phyloP scores from a whole-genome alignment of 2,113 vertebrate species.

The Pteruthius melanotis region DNA sequence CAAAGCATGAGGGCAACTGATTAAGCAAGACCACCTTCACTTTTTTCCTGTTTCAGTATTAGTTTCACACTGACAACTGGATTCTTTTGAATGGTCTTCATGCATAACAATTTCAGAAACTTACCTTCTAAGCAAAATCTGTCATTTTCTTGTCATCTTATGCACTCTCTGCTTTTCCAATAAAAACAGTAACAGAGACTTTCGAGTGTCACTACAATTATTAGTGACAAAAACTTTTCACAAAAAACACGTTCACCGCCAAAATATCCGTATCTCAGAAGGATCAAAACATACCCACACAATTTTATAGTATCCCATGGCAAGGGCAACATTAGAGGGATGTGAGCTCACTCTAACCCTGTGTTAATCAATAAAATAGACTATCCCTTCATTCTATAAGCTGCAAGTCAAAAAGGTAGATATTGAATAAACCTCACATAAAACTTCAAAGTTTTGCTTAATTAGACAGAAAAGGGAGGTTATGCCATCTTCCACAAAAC shows the following conservation, averaged over 20 bases:
- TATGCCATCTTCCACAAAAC: neutral
- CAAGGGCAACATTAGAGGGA: neutral
- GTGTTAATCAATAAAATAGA: neutral
- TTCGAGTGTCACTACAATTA: neutral
- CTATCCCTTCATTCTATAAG: neutral
- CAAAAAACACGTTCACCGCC: neutral
- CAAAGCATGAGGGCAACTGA: neutral
- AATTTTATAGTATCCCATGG: neutral
- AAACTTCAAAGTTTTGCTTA: neutral
- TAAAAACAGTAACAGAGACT: neutral
- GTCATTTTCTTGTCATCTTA: neutral
- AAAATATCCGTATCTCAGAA: neutral
- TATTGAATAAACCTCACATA: neutral
- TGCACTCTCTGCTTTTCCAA: neutral
- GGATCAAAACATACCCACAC: neutral
- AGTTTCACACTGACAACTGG: neutral
- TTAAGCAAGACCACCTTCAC: neutral
- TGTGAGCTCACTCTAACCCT: neutral
- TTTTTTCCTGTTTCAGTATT: neutral
- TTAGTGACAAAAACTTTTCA: neutral
- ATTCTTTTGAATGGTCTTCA: neutral
- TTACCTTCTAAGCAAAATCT: neutral
- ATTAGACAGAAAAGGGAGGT: neutral
- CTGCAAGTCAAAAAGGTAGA: neutral
- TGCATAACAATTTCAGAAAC: neutral